Evolutionary conservation across 2,797 vertebrate species (phyloP).

Genomic region (Sebastes glaucus): DNA sequence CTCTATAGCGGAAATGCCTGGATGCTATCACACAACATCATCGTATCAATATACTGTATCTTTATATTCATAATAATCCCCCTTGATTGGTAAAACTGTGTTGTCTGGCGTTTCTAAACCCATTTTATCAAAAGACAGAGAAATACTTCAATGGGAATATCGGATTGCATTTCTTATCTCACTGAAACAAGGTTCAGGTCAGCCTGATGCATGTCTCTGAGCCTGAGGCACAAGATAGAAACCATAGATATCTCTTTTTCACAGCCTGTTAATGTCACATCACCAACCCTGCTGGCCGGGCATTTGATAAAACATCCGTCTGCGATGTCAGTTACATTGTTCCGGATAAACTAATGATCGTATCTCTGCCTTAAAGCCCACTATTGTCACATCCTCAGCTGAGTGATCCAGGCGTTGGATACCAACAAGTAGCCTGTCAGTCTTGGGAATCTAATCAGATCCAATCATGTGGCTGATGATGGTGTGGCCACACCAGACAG

Average conservation of each 20-base stretch:
- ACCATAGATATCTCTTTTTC: not conserved
- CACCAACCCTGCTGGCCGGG: not conserved
- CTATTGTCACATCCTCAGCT: not conserved
- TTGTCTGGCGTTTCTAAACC: conserved; percentile 62
- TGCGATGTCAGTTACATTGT: not conserved
- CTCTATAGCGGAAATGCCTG: conserved; percentile 32
- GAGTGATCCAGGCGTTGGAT: not conserved
- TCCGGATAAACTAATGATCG: not conserved
- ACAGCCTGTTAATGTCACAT: conserved; percentile 6
- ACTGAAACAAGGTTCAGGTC: conserved; percentile 10
- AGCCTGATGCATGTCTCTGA: not conserved
- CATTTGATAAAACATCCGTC: not conserved
- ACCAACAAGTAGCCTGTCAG: not conserved
- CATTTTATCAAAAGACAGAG: not conserved
- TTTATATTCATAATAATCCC: conserved; percentile 1
- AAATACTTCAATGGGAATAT: not conserved
- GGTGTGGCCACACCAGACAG: not conserved
- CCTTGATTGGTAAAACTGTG: conserved; percentile 2
- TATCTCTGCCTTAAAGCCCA: conserved; percentile 22
- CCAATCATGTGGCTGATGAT: not conserved
- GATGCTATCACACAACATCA: conserved; percentile 19
- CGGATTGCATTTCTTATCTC: not conserved
- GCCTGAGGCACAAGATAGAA: not conserved
- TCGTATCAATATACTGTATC: not conserved
- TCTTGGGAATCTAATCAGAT: conserved; percentile 20